phyloP scores from a whole-genome alignment of 2,888 invertebrate genomes.

The Nomada fucata region DNA sequence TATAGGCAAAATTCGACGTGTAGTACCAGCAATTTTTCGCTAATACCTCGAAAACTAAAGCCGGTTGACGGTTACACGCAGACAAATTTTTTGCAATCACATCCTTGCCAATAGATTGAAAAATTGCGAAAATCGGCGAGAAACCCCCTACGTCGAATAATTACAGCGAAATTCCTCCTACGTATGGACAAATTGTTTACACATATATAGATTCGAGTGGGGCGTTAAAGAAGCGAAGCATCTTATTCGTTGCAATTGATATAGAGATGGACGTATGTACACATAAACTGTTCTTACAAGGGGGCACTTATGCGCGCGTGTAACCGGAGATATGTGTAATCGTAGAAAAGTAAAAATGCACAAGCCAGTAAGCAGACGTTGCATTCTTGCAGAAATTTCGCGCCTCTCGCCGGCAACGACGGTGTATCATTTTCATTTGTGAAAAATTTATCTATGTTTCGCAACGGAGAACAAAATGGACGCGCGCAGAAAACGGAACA shows the following conservation, averaged over 20 bases:
- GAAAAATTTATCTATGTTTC: neutral
- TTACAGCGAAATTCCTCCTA: no score
- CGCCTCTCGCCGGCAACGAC: neutral
- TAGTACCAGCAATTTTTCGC: no score
- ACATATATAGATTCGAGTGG: neutral
- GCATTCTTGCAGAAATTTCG: slow-evolving; percentile 6
- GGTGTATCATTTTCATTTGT: neutral
- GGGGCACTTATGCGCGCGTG: neutral
- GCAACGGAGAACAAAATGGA: neutral
- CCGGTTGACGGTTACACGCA: no score
- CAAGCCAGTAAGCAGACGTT: neutral
- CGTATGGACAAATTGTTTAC: no score
- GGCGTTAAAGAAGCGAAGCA: slow-evolving; percentile 25
- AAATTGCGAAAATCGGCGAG: no score
- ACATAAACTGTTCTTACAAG: slow-evolving; percentile 16
- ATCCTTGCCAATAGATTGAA: no score
- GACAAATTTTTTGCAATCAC: no score
- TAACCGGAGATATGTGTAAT: slow-evolving; percentile 41
- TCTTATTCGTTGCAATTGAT: slow-evolving; percentile 9
- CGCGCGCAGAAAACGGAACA: neutral
- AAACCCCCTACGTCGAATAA: no score
- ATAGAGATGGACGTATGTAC: neutral
- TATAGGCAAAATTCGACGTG: no score
- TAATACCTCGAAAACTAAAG: no score
- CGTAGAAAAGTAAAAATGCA: slow-evolving; percentile 11